These are phyloP conservation scores for Volucella bombylans DNA, from an alignment of 2,888 invertebrate species.

Conservation along the genomic window DNA sequence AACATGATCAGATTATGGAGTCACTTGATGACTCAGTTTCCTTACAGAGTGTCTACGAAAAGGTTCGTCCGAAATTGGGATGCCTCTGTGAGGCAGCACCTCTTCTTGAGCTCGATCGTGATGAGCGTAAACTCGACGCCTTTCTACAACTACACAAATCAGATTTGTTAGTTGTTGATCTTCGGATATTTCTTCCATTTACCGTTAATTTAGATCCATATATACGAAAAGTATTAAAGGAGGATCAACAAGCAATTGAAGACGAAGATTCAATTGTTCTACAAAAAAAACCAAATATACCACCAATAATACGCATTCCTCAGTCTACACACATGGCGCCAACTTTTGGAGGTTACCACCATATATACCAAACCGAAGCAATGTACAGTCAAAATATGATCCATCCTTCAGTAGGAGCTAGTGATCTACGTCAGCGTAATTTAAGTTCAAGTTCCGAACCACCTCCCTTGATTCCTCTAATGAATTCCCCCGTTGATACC, in stretches of 20 bases:
- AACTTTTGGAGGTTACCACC: conserved; percentile 78
- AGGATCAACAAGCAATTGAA: conserved; percentile 87
- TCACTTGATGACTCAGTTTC: conserved; percentile 92
- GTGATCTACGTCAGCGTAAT: conserved; percentile 79
- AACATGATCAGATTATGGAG: conserved; percentile 95
- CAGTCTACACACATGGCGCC: conserved; percentile 79
- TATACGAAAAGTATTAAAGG: conserved; percentile 97
- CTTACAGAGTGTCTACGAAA: conserved; percentile 95
- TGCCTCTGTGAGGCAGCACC: conserved; percentile 93
- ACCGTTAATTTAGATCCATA: conserved; percentile 99
- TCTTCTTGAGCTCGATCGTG: conserved; percentile 94
- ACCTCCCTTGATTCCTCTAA: conserved; percentile 76
- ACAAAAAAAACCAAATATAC: conserved; percentile 80
- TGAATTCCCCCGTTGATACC: conserved; percentile 80
- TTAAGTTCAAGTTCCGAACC: conserved; percentile 77
- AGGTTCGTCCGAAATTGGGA: conserved; percentile 91
- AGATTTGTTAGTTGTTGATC: conserved; percentile 91
- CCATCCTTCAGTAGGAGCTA: conserved; percentile 46
- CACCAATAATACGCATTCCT: conserved; percentile 78
- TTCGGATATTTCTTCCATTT: conserved; percentile 98
- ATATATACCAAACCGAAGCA: conserved; percentile 78
- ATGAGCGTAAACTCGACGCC: conserved; percentile 96
- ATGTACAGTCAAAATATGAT: conserved; percentile 74
- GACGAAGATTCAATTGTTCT: conserved; percentile 83
- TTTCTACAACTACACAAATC: conserved; percentile 94